Conservation (phyloP, 2,113 vertebrate species). For the Peromyscus maniculatus region DNA sequence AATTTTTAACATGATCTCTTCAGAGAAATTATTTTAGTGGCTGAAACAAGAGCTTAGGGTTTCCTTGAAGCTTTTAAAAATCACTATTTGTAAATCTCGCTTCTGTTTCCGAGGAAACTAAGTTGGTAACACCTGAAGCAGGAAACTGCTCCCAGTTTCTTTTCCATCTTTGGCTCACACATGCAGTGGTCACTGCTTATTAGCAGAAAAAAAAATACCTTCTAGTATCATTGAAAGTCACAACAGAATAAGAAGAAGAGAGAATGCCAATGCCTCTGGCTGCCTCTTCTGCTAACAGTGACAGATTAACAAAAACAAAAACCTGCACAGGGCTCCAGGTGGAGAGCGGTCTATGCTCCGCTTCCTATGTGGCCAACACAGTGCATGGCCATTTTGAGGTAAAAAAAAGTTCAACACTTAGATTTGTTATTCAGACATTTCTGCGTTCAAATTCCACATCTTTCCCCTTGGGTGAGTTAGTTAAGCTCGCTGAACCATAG, state of each 20-base stretch:
- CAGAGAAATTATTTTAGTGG: slow-evolving; percentile 81
- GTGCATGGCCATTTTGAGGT: not conserved
- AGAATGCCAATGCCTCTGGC: not conserved
- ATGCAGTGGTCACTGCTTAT: slow-evolving; percentile 41
- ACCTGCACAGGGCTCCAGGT: not conserved
- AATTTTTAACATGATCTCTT: slow-evolving; percentile 67
- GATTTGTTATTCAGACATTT: not conserved
- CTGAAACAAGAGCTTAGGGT: slow-evolving; percentile 81
- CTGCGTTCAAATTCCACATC: slow-evolving; percentile 45
- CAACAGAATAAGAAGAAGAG: slow-evolving; percentile 15
- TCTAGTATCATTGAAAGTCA: not conserved
- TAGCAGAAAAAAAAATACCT: slow-evolving; percentile 58
- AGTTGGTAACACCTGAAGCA: slow-evolving; percentile 78
- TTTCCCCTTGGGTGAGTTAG: not conserved
- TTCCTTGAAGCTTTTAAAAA: slow-evolving; percentile 83
- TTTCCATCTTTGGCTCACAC: slow-evolving; percentile 60
- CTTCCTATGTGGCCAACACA: not conserved
- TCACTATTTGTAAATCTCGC: slow-evolving; percentile 85
- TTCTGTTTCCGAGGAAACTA: slow-evolving; percentile 85
- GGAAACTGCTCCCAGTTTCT: slow-evolving; percentile 74
- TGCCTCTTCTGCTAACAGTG: not conserved
- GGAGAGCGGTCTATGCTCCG: not conserved
- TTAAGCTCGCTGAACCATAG: not conserved
- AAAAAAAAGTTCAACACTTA: not conserved
- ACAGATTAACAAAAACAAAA: not conserved